These are phyloP conservation scores for Meganola albula DNA, from an alignment of 2,888 invertebrate species.

Conservation along the genomic window DNA sequence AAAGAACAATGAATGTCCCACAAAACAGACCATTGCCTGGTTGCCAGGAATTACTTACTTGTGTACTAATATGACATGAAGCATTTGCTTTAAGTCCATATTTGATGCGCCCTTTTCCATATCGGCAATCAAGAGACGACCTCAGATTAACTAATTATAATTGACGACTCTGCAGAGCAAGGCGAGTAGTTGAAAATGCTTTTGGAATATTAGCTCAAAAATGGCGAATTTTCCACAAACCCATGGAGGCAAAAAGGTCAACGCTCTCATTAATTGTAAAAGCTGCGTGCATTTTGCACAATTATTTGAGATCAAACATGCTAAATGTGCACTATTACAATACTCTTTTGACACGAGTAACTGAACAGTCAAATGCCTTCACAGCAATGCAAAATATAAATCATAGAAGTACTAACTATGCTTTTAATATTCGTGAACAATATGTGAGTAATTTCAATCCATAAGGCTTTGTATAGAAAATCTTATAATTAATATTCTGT, in stretches of 20 bases:
- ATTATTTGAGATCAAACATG: slow-evolving; percentile 17
- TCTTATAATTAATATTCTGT: slow-evolving; percentile 9
- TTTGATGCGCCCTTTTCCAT: slow-evolving; percentile 13
- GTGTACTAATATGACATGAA: slow-evolving; percentile 11
- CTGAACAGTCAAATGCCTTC: slow-evolving; percentile 13
- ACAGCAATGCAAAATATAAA: slow-evolving; percentile 14
- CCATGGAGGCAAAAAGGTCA: slow-evolving; percentile 15
- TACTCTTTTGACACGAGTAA: too few relatives aligned
- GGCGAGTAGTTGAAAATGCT: slow-evolving; percentile 11
- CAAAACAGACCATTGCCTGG: too few relatives aligned
- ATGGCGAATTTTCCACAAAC: slow-evolving; percentile 16
- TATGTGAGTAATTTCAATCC: slow-evolving; percentile 11
- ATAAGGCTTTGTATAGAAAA: slow-evolving; percentile 10
- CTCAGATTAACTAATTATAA: slow-evolving; percentile 16
- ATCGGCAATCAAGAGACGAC: slow-evolving; percentile 10
- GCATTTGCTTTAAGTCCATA: slow-evolving; percentile 11
- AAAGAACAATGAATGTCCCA: too few relatives aligned
- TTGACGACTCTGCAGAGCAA: slow-evolving; percentile 14
- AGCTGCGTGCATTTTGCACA: slow-evolving; percentile 12
- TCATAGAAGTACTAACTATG: slow-evolving; percentile 13
- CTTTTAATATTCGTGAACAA: slow-evolving; percentile 13
- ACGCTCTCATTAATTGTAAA: slow-evolving; percentile 14
- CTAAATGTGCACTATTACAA: slow-evolving; percentile 11
- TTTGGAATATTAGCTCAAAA: slow-evolving; percentile 11
- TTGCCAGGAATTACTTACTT: too few relatives aligned